Conservation (phyloP, 1,140 invertebrate species). For the Drosophila tsacasi region DNA sequence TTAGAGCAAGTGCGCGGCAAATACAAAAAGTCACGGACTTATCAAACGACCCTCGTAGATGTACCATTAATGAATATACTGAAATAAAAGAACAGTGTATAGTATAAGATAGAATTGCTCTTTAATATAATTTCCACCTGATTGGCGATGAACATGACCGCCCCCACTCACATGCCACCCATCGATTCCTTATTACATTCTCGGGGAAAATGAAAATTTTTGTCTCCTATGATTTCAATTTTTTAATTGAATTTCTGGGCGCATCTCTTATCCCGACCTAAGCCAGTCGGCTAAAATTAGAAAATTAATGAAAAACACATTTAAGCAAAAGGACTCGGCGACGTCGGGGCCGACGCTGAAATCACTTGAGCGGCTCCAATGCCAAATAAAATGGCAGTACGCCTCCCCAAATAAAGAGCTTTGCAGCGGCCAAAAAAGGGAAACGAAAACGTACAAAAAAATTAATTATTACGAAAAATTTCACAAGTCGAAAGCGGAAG, state of each 20-base stretch:
- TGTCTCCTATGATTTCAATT: constrained; percentile 36
- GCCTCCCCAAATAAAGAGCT: constrained; percentile 19
- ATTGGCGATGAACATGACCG: not conserved
- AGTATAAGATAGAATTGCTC: not conserved
- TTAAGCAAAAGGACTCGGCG: constrained; percentile 46
- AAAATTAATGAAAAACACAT: constrained; percentile 74
- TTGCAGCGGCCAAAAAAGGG: constrained; percentile 30
- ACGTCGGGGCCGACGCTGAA: constrained; percentile 37
- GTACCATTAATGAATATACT: not conserved
- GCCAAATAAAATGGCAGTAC: constrained; percentile 34
- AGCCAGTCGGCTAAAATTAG: constrained; percentile 71
- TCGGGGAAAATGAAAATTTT: constrained; percentile 17
- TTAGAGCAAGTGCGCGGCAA: no score
- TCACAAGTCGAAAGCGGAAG: constrained; percentile 74
- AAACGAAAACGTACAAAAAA: constrained; percentile 58
- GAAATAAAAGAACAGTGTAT: not conserved
- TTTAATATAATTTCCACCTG: constrained; percentile 23
- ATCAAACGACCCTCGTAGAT: no score
- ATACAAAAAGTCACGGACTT: no score
- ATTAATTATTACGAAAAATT: constrained; percentile 82
- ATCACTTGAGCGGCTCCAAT: constrained; percentile 68
- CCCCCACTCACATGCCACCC: not conserved
- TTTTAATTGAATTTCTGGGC: constrained; percentile 58
- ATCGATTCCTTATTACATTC: constrained; percentile 25
- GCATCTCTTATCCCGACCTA: constrained; percentile 56